Evolutionary conservation across 2,113 vertebrate species (phyloP).

Genomic region (Agelaius tricolor): DNA sequence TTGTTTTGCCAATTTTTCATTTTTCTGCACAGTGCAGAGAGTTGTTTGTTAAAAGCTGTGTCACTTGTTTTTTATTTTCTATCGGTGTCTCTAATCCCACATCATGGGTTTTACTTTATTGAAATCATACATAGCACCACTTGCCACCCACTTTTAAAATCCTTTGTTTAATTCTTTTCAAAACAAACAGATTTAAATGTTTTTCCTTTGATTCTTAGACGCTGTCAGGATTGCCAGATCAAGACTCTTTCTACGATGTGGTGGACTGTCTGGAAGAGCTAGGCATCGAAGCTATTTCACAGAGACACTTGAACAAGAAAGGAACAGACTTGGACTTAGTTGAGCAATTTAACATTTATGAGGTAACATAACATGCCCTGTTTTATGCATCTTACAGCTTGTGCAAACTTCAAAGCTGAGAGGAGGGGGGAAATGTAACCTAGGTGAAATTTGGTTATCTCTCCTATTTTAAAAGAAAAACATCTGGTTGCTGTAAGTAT

Average conservation of each 20-base stretch:
- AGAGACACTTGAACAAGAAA: slow-evolving; percentile 91
- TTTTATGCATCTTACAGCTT: slow-evolving; percentile 20
- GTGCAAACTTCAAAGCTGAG: slow-evolving; percentile 4
- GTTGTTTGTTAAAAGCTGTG: slow-evolving; percentile 30
- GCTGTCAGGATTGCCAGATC: slow-evolving; percentile 89
- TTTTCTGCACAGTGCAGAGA: not conserved
- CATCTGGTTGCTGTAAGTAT: not conserved
- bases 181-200: slow-evolving; percentile 49
- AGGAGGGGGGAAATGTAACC: not conserved
- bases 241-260: slow-evolving; percentile 95
- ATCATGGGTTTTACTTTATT: slow-evolving; percentile 12
- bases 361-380: slow-evolving; percentile 79
- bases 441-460: slow-evolving; percentile 29
- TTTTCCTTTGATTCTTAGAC: slow-evolving; percentile 80
- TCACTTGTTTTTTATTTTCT: slow-evolving; percentile 53
- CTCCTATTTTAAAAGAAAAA: slow-evolving; percentile 29
- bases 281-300: slow-evolving; percentile 86
- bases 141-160: slow-evolving; percentile 19
- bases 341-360: slow-evolving; percentile 96
- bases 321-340: slow-evolving; percentile 93
- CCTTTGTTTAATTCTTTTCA: slow-evolving; percentile 52
- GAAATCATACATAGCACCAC: slow-evolving; percentile 10
- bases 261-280: slow-evolving; percentile 96
- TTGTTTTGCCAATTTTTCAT: slow-evolving; percentile 41
- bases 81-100: not conserved